Percentiles rank a stretch among this genome's conserved stretches.
phyloP scores from a whole-genome alignment of 2,797 vertebrate species.

The Anguilla marmorata region DNA sequence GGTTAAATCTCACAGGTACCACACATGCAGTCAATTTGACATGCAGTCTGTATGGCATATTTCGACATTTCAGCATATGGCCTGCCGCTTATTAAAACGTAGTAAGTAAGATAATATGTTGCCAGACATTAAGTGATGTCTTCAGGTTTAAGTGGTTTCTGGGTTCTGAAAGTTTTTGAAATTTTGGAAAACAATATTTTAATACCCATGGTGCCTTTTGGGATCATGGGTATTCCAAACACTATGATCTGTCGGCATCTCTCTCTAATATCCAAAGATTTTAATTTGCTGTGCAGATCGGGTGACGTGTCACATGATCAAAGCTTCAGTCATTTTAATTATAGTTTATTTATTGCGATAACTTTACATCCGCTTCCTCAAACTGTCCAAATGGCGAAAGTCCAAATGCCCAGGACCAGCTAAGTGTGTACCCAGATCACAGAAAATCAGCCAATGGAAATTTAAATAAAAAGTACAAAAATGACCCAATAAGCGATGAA shows the following conservation, averaged over 20 bases:
- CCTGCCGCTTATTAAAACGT: no score
- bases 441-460: slow-evolving; percentile 25
- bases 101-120: no score
- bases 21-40: no score
- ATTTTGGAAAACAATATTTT: not conserved
- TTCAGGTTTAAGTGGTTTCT: no score
- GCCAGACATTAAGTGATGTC: no score
- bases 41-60: no score
- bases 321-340: not conserved
- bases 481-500: not conserved
- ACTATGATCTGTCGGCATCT: not conserved
- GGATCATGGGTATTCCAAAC: not conserved
- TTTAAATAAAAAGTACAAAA: slow-evolving; percentile 20
- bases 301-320: not conserved
- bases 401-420: not conserved
- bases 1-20: not conserved
- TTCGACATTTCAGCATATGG: no score
- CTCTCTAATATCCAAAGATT: not conserved
- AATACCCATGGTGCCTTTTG: not conserved
- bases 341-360: not conserved
- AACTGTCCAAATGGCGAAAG: not conserved
- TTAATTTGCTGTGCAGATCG: not conserved
- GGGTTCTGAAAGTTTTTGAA: not conserved
- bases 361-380: not conserved
- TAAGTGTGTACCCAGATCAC: slow-evolving; percentile 15